Base-by-base conservation (phyloP, 2,113 vertebrate species). In the Oxygymnocypris stewartii region DNA sequence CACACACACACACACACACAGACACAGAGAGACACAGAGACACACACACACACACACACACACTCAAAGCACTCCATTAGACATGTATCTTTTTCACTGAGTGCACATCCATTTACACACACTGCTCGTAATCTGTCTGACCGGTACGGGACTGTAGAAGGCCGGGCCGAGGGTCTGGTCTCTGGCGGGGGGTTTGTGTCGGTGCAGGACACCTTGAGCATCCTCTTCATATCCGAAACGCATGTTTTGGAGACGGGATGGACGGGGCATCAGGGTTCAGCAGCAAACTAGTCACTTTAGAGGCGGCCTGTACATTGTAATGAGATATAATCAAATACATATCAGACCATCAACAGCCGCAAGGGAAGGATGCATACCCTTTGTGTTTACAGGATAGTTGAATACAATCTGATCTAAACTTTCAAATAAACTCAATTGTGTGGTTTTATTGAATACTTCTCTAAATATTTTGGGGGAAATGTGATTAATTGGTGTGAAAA, bases 81-180 rank as follows among this genome's bases (percentile, higher is more conserved):
- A 83, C 37, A 49, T 84, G 84, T 65, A 88, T 54, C 44, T 51
- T 78, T 51, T 78, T 51, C 16, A 78, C 44, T 31, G 47, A 78
- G 76, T 31, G 42, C 35, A 81, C 77, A 79, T 40, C 18, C 25
- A 20, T 61, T 25, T 71, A 51, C 78, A 69, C 57, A 54, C 23
- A 37, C 49, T 23, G 69, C 40, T 6, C 9, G 28, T 13, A 42
- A 65, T 44, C 73, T 23, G 31, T 88, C 93, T 94, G 92, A 96
- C 96, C 91, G 90, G 82, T 11, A 87, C 81, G 12, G 92, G 93
- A 44, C 61, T 91, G 90, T 96, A 95, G 87, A 89, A 96, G 14
- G 95, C 95, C 67, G 96, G 95, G 57, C 95, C 95, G 47, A 96
- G 85, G 18, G 91, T 96, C 81, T 61, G 77, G 85, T 96, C 95